Evolutionary conservation across 2,888 invertebrate genomes (phyloP), one percentile per base, ranked within the genome.

Genomic region (Brenthis ino): DNA sequence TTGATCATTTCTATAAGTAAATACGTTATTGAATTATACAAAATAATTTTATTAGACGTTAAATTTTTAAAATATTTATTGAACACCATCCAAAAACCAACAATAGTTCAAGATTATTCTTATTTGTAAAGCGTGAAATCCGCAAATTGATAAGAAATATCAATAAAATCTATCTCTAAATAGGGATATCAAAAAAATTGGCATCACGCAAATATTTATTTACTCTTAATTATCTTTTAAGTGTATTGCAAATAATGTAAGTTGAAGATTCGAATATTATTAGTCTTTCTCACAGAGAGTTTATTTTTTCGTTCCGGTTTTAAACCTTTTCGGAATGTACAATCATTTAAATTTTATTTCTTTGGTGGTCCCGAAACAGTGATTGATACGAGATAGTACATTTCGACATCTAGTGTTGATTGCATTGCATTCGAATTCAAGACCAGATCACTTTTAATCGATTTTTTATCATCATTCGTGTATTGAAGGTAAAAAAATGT

Each of bases 331-430:
- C 5, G 60, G n/a, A 16, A 51, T 33, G 51, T n/a, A 53, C 20
- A 6, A 12, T 60, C 47, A 24, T n/a, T 28, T 24, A 50, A 60
- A 8, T 20, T n/a, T 28, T 24, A 50, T 54, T 12, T 20, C 65
- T 47, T 65, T 33, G 61, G 69, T 66, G 65, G 69, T 74, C 72
- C 53, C 43, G 70, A 68, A 63, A 57, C 55, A 70, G 57, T 67
- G 69, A 69, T 73, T 69, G 70, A 69, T 70, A 69, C 66, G 55
- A 72, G 73, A 73, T 72, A 65, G 33, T 67, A 56, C 55, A 69
- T 71, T 64, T 68, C 56, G 71, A 72, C 68, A 28, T 72, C 57
- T 67, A 68, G 24, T 63, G 48, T 64, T 66, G 56, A 68, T 71
- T 69, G 64, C 28, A 60, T 63, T 68, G 50, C 43, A 70, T 72